Evolutionary conservation across 2,888 invertebrate genomes (phyloP), one percentile per base, ranked within the genome.

Genomic region (Mimachlamys varia): DNA sequence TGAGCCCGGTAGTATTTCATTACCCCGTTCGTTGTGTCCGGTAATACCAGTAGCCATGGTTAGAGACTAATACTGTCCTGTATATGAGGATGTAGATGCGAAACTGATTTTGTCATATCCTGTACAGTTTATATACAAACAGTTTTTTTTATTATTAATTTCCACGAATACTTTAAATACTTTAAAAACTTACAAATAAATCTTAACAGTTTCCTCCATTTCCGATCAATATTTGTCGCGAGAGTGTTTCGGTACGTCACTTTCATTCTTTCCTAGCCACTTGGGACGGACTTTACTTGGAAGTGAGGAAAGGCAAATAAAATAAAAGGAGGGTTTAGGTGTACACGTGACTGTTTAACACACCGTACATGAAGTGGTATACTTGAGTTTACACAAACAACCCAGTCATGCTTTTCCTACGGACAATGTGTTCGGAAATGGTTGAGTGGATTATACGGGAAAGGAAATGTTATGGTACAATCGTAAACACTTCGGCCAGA

Each of bases 351-450:
- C 44, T 44, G 44, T 44, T 44, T 5, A 44, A 44, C 44, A 7
- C 76, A 76, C 27, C 12, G 33, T 76, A 27, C 76, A 76, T 33
- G 2, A 76, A 76, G 76, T 76, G 27, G 76, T 44, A 12, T 15
- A 76, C 76, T 76, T 76, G 76, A 76, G 33, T 76, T n/a, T 12
- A 76, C 33, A 76, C 76, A 76, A 76, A 76, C 76, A 12, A 5
- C 33, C 27, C 33, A 76, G 33, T 33, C 76, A 76, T 7, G 76
- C 76, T 22, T 76, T 76, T 33, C 76, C 33, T 76, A 33, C 27
- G 76, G 76, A 33, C 76, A 76, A 76, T 76, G 76, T 76, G 76
- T 76, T 76, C 76, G 76, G 76, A 76, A 76, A 76, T 76, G 76
- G 27, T 12, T 27, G 76, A 76, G 76, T 76, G 76, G 33, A 76